Evolutionary conservation across 2,113 vertebrate species (phyloP).

Genomic region (Elephantulus edwardii): DNA sequence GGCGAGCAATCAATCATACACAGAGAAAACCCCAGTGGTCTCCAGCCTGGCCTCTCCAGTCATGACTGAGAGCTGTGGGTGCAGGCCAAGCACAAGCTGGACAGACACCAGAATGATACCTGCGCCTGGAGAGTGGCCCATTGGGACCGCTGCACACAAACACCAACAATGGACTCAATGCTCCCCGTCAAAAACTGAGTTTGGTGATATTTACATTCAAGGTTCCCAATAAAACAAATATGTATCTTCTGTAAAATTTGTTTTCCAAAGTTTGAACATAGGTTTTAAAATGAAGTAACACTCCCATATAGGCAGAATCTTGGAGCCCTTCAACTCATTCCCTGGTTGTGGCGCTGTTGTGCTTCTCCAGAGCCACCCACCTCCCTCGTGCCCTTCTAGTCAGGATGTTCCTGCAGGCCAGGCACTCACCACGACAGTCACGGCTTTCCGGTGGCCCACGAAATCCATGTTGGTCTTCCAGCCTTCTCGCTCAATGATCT

Average conservation of each 20-base stretch:
- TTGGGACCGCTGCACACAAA: background rate
- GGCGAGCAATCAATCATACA: background rate
- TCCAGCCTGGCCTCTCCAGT: background rate
- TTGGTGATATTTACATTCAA: background rate
- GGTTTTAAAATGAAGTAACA: conserved; percentile 13
- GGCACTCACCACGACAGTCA: conserved; percentile 95
- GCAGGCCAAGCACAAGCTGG: background rate
- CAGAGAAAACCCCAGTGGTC: background rate
- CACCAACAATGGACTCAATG: background rate
- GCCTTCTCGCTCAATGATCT: conserved; percentile 98
- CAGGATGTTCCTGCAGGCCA: background rate
- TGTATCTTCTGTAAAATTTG: background rate
- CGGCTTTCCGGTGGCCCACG: conserved; percentile 97
- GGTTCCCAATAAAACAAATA: background rate
- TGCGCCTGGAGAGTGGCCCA: background rate
- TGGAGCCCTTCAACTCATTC: background rate
- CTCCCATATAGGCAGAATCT: background rate
- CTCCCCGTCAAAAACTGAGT: background rate
- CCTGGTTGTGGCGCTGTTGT: background rate
- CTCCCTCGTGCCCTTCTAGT: background rate
- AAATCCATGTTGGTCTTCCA: conserved; percentile 99
- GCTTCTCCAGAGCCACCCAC: background rate
- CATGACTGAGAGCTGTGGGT: background rate
- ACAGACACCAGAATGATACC: rapidly evolving
- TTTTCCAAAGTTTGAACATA: background rate